phyloP scores from a whole-genome alignment of 2,113 vertebrate species.

The Emydura subglobosa region DNA sequence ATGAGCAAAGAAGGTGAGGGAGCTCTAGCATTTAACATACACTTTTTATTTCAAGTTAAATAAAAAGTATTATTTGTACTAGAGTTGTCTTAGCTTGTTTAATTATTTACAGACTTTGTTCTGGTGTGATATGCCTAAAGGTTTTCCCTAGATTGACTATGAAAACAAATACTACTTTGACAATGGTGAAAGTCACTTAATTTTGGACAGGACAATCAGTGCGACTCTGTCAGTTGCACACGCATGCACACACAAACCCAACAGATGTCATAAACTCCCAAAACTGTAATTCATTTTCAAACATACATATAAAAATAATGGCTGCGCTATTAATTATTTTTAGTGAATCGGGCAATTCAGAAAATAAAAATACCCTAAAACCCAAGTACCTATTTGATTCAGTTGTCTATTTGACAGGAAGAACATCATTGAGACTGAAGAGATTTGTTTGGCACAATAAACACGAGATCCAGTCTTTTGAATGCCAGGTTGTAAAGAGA shows the following conservation, averaged over 20 bases:
- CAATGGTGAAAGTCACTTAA: slow-evolving; percentile 4
- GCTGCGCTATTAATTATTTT: not conserved
- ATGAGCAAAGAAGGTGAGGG: not conserved
- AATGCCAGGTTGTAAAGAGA: not conserved
- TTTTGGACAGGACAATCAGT: not conserved
- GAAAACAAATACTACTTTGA: slow-evolving; percentile 45
- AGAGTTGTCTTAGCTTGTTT: not conserved
- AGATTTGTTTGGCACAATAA: not conserved
- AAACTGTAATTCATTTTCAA: not conserved
- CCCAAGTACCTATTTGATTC: rapidly evolving
- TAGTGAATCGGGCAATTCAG: not conserved
- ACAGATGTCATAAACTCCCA: not conserved
- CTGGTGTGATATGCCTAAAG: not conserved
- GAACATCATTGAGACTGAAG: not conserved
- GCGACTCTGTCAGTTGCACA: not conserved
- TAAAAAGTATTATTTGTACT: not conserved
- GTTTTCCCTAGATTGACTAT: slow-evolving; percentile 35
- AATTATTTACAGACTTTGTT: not conserved
- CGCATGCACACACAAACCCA: not conserved
- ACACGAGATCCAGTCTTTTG: not conserved
- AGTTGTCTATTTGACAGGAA: rapidly evolving
- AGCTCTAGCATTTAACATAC: not conserved
- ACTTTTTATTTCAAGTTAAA: not conserved
- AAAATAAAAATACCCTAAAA: not conserved
- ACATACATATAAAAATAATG: not conserved